Percentiles rank a stretch among this genome's conserved stretches.
phyloP scores from a whole-genome alignment of 2,113 vertebrate species.

The Solea senegalensis region DNA sequence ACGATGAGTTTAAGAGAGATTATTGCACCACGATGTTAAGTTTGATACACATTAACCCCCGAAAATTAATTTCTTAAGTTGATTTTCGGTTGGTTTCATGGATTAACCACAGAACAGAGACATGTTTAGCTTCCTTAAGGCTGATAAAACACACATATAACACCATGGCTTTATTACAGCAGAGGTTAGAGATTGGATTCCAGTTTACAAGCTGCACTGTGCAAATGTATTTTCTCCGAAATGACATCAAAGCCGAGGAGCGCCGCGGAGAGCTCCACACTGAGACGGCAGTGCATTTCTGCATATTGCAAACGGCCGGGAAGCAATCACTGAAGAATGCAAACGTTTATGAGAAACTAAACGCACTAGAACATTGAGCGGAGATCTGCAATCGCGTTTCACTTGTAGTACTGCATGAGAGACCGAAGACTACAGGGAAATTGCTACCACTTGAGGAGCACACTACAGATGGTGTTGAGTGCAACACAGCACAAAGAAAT shows the following conservation, averaged over 20 bases:
- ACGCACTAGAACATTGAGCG: constrained; percentile 76
- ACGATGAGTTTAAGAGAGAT: constrained; percentile 51
- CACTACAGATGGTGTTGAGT: constrained; percentile 68
- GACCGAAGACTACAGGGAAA: constrained; percentile 62
- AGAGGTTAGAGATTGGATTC: constrained; percentile 19
- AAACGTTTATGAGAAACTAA: constrained; percentile 82
- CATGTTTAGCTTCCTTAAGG: constrained; percentile 3
- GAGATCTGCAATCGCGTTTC: constrained; percentile 77
- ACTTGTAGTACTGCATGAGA: constrained; percentile 64
- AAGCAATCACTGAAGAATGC: constrained; percentile 79
- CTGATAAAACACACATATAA: background rate
- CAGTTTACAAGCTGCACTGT: constrained; percentile 13
- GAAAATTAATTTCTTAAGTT: background rate
- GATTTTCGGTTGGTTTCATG: background rate
- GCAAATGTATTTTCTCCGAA: constrained; percentile 35
- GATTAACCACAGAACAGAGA: background rate
- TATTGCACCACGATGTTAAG: constrained; percentile 42
- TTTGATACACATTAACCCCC: constrained; percentile 18
- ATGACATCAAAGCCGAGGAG: constrained; percentile 54
- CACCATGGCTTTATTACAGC: constrained; percentile 4
- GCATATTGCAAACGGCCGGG: constrained; percentile 70
- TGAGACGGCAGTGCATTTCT: constrained; percentile 50
- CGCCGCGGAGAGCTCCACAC: constrained; percentile 44
- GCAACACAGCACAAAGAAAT: constrained; percentile 62
- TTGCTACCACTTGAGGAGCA: constrained; percentile 70